Base-by-base conservation (phyloP, 2,888 invertebrate genomes). In the Periphyllus acericola region DNA sequence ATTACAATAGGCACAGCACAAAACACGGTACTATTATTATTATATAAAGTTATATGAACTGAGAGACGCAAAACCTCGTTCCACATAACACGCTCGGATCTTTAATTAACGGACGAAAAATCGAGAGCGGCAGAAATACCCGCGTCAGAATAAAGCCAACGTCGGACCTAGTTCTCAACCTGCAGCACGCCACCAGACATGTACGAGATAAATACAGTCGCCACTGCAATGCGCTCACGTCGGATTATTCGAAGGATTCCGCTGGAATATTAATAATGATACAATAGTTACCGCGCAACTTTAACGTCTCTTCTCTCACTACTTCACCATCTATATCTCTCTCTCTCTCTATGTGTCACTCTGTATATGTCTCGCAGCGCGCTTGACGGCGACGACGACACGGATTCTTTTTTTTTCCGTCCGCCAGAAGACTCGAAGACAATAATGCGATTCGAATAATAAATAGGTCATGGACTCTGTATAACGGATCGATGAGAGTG, bases 51-150 rank as follows among this genome's bases (percentile, higher is more conserved):
- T 60, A 25, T 75, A 32, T 40, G 36, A 34, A 36, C 21, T 40
- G 21, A 75, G 19, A 75, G 34, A 75, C 17, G 32, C 36, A 40
- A 36, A 75, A 75, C 75, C 75, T 75, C 75, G 75, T 75, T 75
- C 75, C 36, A 75, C 75, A 75, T 75, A 75, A 34, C 21, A 75
- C 36, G 21, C 32, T 75, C 21, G 75, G 25, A 19, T 19, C 60
- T 25, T 60, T 60, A 60, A 60, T 60, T 60, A 60, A 60, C 1
- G 60, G 55, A 21, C 21, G 55, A 60, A 60, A 60, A 60, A 25
- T 60, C 60, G 25, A 21, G 25, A 2, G 25, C 60, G 21, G 60
- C 19, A 60, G 46, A 46, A 46, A 46, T 46, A 11, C 21, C 60
- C 60, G 60, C 19, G 25, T 25, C 5, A 60, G 60, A 25, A 60